Evolutionary conservation across 2,797 vertebrate genomes (phyloP).

Genomic region (Hippocampus kuda): DNA sequence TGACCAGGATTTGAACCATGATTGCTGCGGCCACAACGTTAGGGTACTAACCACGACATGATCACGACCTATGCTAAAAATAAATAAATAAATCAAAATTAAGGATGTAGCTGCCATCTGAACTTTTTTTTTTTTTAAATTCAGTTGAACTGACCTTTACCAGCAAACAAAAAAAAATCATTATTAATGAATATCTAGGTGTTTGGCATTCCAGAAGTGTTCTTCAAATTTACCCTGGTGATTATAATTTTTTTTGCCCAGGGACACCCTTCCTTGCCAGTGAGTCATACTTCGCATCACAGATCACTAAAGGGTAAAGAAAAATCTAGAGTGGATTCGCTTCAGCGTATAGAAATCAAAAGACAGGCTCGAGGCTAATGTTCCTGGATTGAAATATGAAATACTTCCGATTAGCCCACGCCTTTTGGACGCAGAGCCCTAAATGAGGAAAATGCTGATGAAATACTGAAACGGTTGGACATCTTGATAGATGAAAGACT

Average conservation of each 20-base stretch:
- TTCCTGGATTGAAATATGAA: conserved; percentile 42
- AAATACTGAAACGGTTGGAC: not conserved
- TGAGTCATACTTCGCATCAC: conserved; percentile 43
- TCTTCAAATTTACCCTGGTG: conserved; percentile 25
- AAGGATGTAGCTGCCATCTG: conserved; percentile 41
- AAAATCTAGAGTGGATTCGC: conserved; percentile 23
- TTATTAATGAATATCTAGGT: not conserved
- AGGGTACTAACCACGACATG: too few species aligned
- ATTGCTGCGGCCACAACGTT: too few species aligned
- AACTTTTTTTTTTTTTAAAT: not conserved
- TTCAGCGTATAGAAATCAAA: conserved; percentile 44
- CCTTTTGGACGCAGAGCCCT: conserved; percentile 17
- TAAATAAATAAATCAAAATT: not conserved
- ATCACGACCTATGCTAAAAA: too few species aligned
- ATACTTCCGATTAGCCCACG: conserved; percentile 36
- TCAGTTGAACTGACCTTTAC: not conserved
- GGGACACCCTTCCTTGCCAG: conserved; percentile 25
- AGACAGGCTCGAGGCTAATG: conserved; percentile 41
- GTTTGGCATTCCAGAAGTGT: conserved; percentile 3
- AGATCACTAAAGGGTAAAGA: conserved; percentile 28
- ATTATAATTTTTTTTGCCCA: conserved; percentile 36
- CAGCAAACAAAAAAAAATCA: not conserved
- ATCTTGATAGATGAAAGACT: not conserved
- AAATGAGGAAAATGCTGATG: conserved; percentile 5
- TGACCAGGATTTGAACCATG: too few species aligned